Evolutionary conservation across 2,888 invertebrate genomes (phyloP), one percentile per base, ranked within the genome.

Genomic region (Napeogenes inachia): DNA sequence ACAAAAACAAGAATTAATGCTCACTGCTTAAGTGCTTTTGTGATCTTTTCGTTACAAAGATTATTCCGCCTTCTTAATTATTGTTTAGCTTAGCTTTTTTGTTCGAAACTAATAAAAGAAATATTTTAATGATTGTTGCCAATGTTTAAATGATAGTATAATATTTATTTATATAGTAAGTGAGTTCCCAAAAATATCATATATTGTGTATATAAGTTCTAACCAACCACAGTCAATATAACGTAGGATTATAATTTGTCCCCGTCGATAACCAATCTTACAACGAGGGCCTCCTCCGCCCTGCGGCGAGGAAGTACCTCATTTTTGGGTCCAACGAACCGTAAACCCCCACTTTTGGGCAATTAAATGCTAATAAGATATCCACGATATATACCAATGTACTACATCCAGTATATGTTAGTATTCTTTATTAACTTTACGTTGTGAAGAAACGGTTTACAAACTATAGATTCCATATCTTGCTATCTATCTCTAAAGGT

Each of bases 331-430:
- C 78, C 89, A 88, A 69, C 89, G 87, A 87, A 84, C 89, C 89
- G 79, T 88, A 83, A 85, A 86, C 85, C 86, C 77, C 87, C 79
- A 79, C 79, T 84, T 85, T 85, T 81, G 82, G 78, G 63, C 68
- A 69, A 89, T 89, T 89, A 89, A 85, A 89, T 89, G 89, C 86
- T 88, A 89, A 89, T 89, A 84, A 85, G 84, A 66, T 73, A 72
- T 63, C 64, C 64, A 69, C 75, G 73, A 50, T 50, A 30, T 30
- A 50, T 50, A 50, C 8, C 10, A 21, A 42, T 42, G 12, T 12
- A 30, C 8, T 30, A 30, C 21, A 30, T 8, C 6, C 30, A 10
- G 21, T 50, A 50, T 50, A 30, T 5, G 13, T 35, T 35, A 47
- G 8, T 50, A 8, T 30, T 30, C 21, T 30, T 50, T n/a, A 10